These are phyloP conservation scores for Ectropis crepuscularia DNA, from an alignment of 2,888 invertebrate genomes.

Conservation along the genomic window DNA sequence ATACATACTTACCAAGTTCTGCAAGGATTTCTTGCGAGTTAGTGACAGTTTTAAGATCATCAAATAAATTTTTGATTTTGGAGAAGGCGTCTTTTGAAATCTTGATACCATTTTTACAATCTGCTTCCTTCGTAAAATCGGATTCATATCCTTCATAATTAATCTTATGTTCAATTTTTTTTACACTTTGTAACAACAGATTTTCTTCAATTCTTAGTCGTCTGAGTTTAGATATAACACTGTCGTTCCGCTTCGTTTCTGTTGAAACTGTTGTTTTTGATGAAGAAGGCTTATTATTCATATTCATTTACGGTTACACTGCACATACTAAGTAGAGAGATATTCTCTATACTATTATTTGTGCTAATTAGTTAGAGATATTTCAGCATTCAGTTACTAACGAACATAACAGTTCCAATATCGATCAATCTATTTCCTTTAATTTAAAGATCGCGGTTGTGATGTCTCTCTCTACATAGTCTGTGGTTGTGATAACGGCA, in stretches of 20 bases:
- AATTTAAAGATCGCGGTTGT: too few species aligned
- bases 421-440: too few species aligned
- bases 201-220: conserved; percentile 74
- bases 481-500: too few species aligned
- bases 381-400: too few species aligned
- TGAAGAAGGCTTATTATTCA: conserved; percentile 23
- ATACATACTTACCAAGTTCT: conserved; percentile 52
- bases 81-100: conserved; percentile 53
- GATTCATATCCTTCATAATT: conserved; percentile 14
- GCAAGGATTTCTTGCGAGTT: conserved; percentile 52
- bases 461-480: too few species aligned
- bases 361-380: too few species aligned
- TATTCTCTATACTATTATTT: too few species aligned
- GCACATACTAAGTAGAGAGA: too few species aligned
- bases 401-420: too few species aligned
- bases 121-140: conserved; percentile 29
- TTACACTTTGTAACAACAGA: conserved; percentile 53
- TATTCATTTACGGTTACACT: conserved; percentile 1
- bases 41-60: conserved; percentile 62
- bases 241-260: conserved; percentile 29
- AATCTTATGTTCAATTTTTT: conserved; percentile 29
- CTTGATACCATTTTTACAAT: conserved; percentile 48
- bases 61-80: conserved; percentile 51
- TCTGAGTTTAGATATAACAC: conserved; percentile 58
- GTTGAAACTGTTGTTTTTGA: conserved; percentile 20